These are phyloP conservation scores for Leptodactylus fuscus DNA, from an alignment of 2,113 vertebrate species.

Conservation along the genomic window DNA sequence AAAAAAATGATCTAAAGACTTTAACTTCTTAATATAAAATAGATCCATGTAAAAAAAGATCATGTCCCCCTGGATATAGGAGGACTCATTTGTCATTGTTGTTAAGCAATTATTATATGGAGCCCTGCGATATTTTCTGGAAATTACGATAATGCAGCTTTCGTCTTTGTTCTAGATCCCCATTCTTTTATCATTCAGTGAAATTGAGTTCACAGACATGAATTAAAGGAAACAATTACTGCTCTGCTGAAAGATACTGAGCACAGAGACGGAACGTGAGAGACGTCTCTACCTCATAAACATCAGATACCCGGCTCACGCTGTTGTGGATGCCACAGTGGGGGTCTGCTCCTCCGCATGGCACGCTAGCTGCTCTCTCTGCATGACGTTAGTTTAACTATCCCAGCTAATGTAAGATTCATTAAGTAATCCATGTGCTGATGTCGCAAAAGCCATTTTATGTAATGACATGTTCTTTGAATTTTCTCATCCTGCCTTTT, in stretches of 20 bases:
- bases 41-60: not conserved
- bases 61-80: not conserved
- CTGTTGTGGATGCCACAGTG: constrained; percentile 52
- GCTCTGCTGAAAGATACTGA: constrained; percentile 32
- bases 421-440: constrained; percentile 56
- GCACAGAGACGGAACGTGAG: constrained; percentile 30
- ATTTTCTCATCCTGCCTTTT: constrained; percentile 44
- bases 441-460: constrained; percentile 56
- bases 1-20: not conserved
- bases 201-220: constrained; percentile 42
- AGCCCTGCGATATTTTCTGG: constrained; percentile 12
- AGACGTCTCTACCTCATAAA: constrained; percentile 22
- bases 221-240: constrained; percentile 38
- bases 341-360: constrained; percentile 44
- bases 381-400: constrained; percentile 55
- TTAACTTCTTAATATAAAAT: not conserved
- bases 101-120: constrained; percentile 1
- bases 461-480: constrained; percentile 54
- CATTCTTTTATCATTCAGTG: constrained; percentile 32
- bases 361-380: constrained; percentile 42
- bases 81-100: constrained; percentile 3
- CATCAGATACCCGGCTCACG: constrained; percentile 32
- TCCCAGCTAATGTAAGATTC: constrained; percentile 55
- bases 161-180: constrained; percentile 26
- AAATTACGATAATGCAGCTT: constrained; percentile 6